A percentile compares a stretch with the other conserved stretches of the same genome.
phyloP scores from a whole-genome alignment of 2,113 vertebrate species.

The Nymphicus hollandicus region DNA sequence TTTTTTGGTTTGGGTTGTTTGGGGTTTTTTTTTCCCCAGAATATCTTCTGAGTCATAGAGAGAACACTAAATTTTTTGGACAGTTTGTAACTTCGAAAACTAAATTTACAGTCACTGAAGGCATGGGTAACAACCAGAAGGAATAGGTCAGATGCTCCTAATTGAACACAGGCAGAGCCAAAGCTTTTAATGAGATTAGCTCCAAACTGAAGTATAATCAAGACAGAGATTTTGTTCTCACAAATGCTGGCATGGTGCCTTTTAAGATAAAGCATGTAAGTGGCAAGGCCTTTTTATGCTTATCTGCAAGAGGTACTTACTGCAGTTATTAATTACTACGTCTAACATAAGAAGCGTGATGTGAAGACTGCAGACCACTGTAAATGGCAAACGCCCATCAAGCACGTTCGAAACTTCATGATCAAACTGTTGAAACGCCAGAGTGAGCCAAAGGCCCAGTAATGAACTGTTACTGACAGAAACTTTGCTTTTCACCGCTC shows the following conservation, averaged over 20 bases:
- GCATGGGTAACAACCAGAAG: neutral
- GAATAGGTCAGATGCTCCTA: neutral
- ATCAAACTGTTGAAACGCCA: neutral
- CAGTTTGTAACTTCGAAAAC: neutral
- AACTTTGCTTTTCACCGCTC: neutral
- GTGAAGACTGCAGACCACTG: neutral
- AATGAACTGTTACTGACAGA: neutral
- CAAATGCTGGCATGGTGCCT: neutral
- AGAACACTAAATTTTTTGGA: neutral
- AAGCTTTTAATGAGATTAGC: neutral
- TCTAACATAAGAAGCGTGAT: neutral
- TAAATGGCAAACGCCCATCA: neutral
- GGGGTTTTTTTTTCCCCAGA: neutral
- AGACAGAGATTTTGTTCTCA: neutral
- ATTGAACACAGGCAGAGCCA: neutral
- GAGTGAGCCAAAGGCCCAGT: neutral
- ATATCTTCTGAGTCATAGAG: neutral
- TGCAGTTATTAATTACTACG: neutral
- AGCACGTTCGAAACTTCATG: neutral
- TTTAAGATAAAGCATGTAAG: neutral
- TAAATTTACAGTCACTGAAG: neutral
- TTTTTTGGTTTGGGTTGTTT: fast-evolving
- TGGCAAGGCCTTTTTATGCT: neutral
- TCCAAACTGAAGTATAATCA: neutral
- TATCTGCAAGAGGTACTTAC: neutral